Base-by-base conservation (phyloP, 2,113 vertebrate species). In the Gavia stellata region DNA sequence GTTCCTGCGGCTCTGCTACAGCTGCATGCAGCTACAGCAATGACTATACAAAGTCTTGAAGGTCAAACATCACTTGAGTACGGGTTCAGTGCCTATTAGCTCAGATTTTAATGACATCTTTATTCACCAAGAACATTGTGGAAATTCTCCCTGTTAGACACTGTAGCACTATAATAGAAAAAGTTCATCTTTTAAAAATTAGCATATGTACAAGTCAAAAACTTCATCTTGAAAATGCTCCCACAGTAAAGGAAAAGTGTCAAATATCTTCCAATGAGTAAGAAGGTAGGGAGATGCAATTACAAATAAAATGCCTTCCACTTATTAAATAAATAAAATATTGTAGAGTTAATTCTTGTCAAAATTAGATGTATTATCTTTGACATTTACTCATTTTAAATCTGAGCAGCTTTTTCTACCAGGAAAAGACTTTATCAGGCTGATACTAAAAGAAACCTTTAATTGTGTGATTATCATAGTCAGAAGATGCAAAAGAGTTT, bases 61-160 rank as follows among this genome's bases (percentile, higher is more conserved):
- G 90, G 68, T 91, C 92, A 93, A 73, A 82, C 52, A 82, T 81
- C 88, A 90, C 17, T 63, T 59, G 50, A 81, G 52, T 70, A 36
- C 58, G 94, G 53, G 24, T 86, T 83, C 62, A 73, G 55, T 58
- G 67, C 45, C 80, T 83, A 62, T 86, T 82, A 94, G 24, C 40
- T 90, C 28, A 23, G 67, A 80, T 73, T 95, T 92, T 86, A 73
- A 91, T 91, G 62, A 86, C 40, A 83, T 36, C 59, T 91, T 94
- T 91, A 83, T 92, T 86, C 79, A 70, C 23, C 12, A 29, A 62
- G 31, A 86, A 25, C 36, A 33, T 14, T 47, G 31, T 83, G 50
- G 20, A 92, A 88, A 81, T 81, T 96, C 42, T 66, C 45, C 40
- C 70, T 90, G 40, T 73, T 92, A 88, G 53, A 59, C 25, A 63